A percentile compares a stretch with the other conserved stretches of the same genome.
These are phyloP conservation scores for Rhea pennata DNA, from an alignment of 2,113 vertebrate genomes.

Conservation along the genomic window DNA sequence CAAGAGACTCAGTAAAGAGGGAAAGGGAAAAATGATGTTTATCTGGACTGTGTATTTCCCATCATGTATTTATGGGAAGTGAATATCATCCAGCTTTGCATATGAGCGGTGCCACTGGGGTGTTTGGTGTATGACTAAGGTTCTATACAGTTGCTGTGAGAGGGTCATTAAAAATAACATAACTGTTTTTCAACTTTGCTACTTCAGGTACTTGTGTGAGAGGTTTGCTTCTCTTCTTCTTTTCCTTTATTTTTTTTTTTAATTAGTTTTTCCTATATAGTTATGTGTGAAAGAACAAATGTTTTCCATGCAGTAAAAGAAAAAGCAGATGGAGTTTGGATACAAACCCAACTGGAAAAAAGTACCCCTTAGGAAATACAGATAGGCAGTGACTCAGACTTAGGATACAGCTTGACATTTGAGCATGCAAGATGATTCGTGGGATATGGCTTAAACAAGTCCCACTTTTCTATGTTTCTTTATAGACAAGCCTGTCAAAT, in stretches of 20 bases:
- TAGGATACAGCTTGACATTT: slow-evolving; percentile 20
- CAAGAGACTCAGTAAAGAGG: background rate
- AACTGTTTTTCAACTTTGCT: background rate
- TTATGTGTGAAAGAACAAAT: background rate
- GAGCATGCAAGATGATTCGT: slow-evolving; percentile 15
- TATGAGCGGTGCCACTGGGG: background rate
- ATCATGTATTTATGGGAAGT: background rate
- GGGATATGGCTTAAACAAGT: slow-evolving; percentile 6
- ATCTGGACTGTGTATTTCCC: background rate
- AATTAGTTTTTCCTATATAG: background rate
- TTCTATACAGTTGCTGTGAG: background rate
- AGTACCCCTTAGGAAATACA: background rate
- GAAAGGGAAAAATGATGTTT: background rate
- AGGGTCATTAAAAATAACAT: background rate
- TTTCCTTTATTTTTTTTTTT: background rate
- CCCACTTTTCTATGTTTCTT: background rate
- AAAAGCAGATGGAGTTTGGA: background rate
- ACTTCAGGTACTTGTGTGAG: background rate
- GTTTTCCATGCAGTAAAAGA: background rate
- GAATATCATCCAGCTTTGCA: background rate
- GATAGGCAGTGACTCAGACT: background rate
- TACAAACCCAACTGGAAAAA: background rate
- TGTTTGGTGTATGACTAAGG: background rate
- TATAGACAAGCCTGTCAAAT: background rate
- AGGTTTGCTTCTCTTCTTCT: background rate